These are phyloP conservation scores for Thripadectes ignobilis DNA, from an alignment of 2,797 vertebrate species.

Conservation along the genomic window DNA sequence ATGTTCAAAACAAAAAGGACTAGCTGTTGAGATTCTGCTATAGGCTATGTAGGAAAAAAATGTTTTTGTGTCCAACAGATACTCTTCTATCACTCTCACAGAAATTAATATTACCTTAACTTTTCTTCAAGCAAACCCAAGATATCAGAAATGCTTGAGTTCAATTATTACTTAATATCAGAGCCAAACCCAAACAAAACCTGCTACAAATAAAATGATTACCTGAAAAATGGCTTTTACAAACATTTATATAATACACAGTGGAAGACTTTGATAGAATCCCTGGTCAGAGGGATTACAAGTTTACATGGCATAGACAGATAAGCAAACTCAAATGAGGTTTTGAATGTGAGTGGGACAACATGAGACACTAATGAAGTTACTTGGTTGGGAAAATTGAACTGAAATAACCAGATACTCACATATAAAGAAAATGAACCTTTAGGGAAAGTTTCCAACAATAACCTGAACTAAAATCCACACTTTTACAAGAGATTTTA, in stretches of 20 bases:
- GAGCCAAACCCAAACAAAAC: neutral
- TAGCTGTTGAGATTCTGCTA: neutral
- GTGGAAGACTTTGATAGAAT: neutral
- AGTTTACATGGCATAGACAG: fast-evolving
- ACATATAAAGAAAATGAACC: neutral
- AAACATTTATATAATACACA: neutral
- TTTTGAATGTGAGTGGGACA: neutral
- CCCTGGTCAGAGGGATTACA: neutral
- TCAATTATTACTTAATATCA: neutral
- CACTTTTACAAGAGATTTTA: neutral
- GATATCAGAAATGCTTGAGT: neutral
- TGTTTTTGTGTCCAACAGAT: neutral
- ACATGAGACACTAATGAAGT: neutral
- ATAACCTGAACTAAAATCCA: neutral
- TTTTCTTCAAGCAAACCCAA: neutral
- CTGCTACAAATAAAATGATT: neutral
- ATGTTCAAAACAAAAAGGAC: neutral
- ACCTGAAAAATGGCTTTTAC: neutral
- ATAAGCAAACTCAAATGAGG: neutral
- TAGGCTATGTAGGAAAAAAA: neutral
- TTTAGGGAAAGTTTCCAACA: neutral
- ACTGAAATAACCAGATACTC: neutral
- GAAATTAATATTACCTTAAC: neutral
- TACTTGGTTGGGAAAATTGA: neutral
- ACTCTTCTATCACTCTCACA: neutral